phyloP scores from a whole-genome alignment of 1,140 invertebrate species.

The Drosophila murphyi region DNA sequence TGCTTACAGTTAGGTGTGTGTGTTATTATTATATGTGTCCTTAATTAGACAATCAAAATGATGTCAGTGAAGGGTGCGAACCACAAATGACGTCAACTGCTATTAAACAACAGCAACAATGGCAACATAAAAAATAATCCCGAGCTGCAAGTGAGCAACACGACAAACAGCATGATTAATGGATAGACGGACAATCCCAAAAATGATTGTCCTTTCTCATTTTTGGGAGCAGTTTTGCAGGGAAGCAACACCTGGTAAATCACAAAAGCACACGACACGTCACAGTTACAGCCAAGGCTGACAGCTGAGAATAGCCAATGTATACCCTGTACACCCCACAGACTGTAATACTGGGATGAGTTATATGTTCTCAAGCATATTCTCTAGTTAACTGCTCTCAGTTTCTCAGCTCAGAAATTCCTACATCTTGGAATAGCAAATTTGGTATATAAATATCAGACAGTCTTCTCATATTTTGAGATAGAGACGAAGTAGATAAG shows the following conservation, averaged over 20 bases:
- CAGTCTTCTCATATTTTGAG: too few species aligned
- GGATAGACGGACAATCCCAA: slow-evolving; percentile 55
- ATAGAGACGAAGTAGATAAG: too few species aligned
- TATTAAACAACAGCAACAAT: slow-evolving; percentile 33
- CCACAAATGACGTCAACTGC: slow-evolving; percentile 64
- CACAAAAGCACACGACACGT: slow-evolving; percentile 18
- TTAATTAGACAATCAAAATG: slow-evolving; percentile 26
- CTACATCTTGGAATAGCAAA: too few species aligned
- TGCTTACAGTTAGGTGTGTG: neutral
- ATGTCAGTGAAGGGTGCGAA: slow-evolving; percentile 38
- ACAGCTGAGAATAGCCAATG: neutral
- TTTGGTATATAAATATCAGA: too few species aligned
- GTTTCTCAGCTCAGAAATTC: too few species aligned
- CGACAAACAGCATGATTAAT: slow-evolving; percentile 71
- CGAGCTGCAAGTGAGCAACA: slow-evolving; percentile 63
- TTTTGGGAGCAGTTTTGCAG: neutral
- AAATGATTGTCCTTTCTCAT: slow-evolving; percentile 3
- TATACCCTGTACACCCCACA: slow-evolving; percentile 4
- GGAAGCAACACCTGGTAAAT: slow-evolving; percentile 16
- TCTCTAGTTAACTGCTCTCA: too few species aligned
- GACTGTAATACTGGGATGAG: too few species aligned
- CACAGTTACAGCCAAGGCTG: slow-evolving; percentile 1
- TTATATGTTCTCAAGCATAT: too few species aligned
- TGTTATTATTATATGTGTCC: neutral
- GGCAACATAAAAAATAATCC: slow-evolving; percentile 48